A percentile compares a stretch with the other conserved stretches of the same genome.
Evolutionary conservation across 2,113 vertebrate genomes (phyloP).

Genomic region (Archocentrus centrarchus): DNA sequence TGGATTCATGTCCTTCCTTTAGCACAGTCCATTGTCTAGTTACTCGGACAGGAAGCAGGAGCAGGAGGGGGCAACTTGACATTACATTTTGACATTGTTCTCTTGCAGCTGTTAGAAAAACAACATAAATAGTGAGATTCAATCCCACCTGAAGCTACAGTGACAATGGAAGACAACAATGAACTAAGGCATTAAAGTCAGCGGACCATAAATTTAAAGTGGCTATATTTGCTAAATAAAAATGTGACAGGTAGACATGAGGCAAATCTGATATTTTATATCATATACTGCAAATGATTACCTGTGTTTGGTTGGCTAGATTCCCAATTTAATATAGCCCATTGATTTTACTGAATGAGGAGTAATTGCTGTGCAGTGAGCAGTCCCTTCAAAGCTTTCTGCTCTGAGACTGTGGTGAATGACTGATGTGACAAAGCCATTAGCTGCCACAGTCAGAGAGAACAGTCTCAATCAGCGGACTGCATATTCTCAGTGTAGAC

Average conservation of each 20-base stretch:
- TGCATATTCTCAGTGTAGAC: constrained; percentile 72
- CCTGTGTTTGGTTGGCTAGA: constrained; percentile 47
- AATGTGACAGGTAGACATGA: background rate
- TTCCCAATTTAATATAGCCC: constrained; percentile 63
- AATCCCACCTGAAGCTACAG: constrained; percentile 29
- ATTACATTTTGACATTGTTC: constrained; percentile 60
- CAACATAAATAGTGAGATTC: constrained; percentile 48
- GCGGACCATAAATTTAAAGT: constrained; percentile 27
- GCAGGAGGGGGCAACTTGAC: constrained; percentile 54
- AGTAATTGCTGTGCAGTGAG: constrained; percentile 55
- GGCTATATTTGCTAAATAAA: constrained; percentile 18
- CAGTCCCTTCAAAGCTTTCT: constrained; percentile 66
- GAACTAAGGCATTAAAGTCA: constrained; percentile 10
- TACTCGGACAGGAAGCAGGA: constrained; percentile 66
- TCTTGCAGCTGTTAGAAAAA: constrained; percentile 64
- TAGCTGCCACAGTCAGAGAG: constrained; percentile 67
- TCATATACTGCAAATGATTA: constrained; percentile 44
- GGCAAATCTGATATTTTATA: constrained; percentile 29
- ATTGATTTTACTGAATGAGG: constrained; percentile 57
- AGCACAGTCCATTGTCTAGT: constrained; percentile 71
- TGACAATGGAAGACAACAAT: constrained; percentile 35
- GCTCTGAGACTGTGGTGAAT: constrained; percentile 68
- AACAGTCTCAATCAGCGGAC: constrained; percentile 73
- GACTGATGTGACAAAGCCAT: constrained; percentile 78
- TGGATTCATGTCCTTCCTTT: constrained; percentile 74